A percentile compares a stretch with the other conserved stretches of the same genome.
Conservation (phyloP, 2,888 invertebrate genomes). For the Tipula confusa region DNA sequence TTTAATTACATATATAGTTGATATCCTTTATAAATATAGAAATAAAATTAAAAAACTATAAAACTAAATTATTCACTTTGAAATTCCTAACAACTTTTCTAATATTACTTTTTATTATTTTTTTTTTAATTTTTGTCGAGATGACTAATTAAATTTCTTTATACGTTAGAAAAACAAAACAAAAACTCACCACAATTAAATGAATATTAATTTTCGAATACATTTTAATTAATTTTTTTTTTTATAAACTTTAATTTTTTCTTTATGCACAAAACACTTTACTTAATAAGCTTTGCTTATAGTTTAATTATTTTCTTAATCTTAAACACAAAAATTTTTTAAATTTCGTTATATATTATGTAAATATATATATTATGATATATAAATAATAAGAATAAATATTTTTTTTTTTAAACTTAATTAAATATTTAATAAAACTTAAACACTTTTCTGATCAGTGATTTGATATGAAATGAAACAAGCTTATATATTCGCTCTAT, state of each 20-base stretch:
- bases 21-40: background rate
- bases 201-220: slow-evolving; percentile 12
- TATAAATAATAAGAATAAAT: slow-evolving; percentile 20
- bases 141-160: slow-evolving; percentile 16
- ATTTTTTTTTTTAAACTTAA: background rate
- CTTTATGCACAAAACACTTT: background rate
- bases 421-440: slow-evolving; percentile 25
- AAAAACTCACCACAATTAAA: slow-evolving; percentile 9
- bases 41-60: background rate
- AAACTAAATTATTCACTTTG: slow-evolving; percentile 25
- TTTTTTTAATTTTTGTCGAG: background rate
- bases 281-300: background rate
- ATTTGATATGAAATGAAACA: slow-evolving; percentile 16
- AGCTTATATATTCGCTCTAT: slow-evolving; percentile 29
- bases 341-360: background rate
- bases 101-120: background rate
- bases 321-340: background rate
- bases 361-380: background rate
- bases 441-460: slow-evolving; percentile 31
- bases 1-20: background rate
- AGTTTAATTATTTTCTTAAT: background rate
- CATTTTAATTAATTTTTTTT: background rate
- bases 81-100: slow-evolving; percentile 6
- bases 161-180: background rate
- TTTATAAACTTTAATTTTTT: background rate